These are phyloP conservation scores for Oophaga sylvatica DNA, from an alignment of 2,797 vertebrate species.

Conservation along the genomic window DNA sequence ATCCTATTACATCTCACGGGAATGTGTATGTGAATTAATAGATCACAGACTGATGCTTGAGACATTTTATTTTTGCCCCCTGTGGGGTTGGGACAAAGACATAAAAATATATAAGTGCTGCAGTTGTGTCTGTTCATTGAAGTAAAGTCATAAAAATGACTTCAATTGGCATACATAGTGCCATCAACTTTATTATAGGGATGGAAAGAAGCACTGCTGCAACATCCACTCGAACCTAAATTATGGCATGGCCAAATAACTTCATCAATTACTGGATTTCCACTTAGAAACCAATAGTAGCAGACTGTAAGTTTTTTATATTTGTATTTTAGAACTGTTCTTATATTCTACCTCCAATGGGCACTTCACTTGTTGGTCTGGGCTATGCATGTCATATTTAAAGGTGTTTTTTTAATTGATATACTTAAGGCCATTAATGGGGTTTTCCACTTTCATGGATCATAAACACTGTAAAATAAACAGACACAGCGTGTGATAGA, in stretches of 20 bases:
- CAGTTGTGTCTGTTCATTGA: not conserved
- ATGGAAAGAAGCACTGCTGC: not conserved
- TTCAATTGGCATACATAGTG: not conserved
- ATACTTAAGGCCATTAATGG: too few relatives aligned
- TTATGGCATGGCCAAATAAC: not conserved
- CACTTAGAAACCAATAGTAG: not conserved
- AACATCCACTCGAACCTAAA: not conserved
- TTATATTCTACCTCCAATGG: too few relatives aligned
- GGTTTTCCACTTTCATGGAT: too few relatives aligned
- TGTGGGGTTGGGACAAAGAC: not conserved
- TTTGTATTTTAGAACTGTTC: too few relatives aligned
- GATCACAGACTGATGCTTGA: conserved; percentile 8
- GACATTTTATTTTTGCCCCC: not conserved
- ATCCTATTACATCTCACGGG: not conserved
- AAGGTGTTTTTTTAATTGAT: too few relatives aligned
- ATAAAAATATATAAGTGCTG: not conserved
- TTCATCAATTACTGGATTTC: not conserved
- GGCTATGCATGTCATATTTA: too few relatives aligned
- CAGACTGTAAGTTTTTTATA: too few relatives aligned
- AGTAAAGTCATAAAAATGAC: not conserved
- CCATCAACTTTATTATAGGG: not conserved
- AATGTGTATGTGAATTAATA: conserved; percentile 18
- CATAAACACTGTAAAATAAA: too few relatives aligned
- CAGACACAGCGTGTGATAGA: too few relatives aligned
- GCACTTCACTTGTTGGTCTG: too few relatives aligned